Conservation (phyloP, 2,113 vertebrate species). For the Corythornis madagascariensis region DNA sequence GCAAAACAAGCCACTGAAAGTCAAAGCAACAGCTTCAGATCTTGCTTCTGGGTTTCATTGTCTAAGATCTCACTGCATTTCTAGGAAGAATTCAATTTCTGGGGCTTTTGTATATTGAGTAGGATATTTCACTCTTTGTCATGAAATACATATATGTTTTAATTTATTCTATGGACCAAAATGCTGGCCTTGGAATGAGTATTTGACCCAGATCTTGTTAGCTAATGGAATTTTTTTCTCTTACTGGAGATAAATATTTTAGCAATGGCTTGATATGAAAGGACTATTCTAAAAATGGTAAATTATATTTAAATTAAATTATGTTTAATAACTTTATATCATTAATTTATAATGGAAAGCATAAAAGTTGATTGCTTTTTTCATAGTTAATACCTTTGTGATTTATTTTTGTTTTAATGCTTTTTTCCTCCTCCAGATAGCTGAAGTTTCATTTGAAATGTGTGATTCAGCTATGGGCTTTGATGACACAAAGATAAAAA, state of each 20-base stretch:
- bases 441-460: neutral
- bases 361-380: neutral
- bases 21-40: neutral
- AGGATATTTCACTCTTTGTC: neutral
- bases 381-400: neutral
- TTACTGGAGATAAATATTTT: neutral
- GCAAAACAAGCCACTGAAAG: neutral
- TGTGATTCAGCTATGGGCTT: neutral
- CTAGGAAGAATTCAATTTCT: neutral
- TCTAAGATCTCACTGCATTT: neutral
- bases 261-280: neutral
- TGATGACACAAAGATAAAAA: neutral
- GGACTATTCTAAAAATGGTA: neutral
- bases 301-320: neutral
- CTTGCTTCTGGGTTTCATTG: neutral
- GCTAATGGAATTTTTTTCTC: neutral
- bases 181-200: neutral
- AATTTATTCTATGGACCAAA: neutral
- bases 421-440: neutral
- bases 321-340: neutral
- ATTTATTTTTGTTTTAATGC: neutral
- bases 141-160: neutral
- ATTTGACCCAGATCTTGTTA: neutral
- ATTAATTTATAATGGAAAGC: neutral
- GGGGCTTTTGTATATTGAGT: neutral